A percentile compares a stretch with the other conserved stretches of the same genome.
Conservation (phyloP, 2,888 invertebrate genomes). For the Hirudinaria manillensis region DNA sequence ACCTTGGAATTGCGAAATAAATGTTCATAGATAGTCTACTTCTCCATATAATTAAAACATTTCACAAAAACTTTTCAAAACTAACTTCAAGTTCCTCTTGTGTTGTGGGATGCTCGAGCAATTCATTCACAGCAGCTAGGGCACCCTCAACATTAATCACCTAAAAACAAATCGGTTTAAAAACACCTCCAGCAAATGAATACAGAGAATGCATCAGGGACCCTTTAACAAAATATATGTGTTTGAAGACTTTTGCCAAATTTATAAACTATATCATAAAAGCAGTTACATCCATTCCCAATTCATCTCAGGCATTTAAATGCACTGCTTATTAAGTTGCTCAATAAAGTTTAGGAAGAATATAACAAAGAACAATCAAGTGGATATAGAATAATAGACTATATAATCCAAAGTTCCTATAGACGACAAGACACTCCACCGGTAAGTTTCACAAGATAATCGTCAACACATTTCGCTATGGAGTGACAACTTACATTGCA, state of each 20-base stretch:
- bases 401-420: no score
- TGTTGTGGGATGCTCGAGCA: slow-evolving; percentile 85
- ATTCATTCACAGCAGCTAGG: slow-evolving; percentile 81
- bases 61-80: background rate
- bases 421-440: background rate
- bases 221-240: no score
- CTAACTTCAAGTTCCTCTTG: slow-evolving; percentile 79
- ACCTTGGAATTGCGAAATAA: slow-evolving; percentile 26
- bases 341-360: no score
- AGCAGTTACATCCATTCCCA: no score
- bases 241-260: no score
- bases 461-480: background rate
- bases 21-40: background rate
- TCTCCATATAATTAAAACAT: background rate
- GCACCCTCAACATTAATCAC: slow-evolving; percentile 90
- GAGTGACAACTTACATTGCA: slow-evolving; percentile 22
- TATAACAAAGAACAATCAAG: no score
- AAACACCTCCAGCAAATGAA: no score
- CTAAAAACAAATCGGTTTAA: slow-evolving; percentile 58
- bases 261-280: no score
- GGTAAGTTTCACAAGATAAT: background rate
- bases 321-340: no score
- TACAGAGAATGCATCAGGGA: no score
- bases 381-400: no score
- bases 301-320: no score